A percentile compares a stretch with the other conserved stretches of the same genome.
Evolutionary conservation across 2,113 vertebrate genomes (phyloP).

Genomic region (Gavialis gangeticus): DNA sequence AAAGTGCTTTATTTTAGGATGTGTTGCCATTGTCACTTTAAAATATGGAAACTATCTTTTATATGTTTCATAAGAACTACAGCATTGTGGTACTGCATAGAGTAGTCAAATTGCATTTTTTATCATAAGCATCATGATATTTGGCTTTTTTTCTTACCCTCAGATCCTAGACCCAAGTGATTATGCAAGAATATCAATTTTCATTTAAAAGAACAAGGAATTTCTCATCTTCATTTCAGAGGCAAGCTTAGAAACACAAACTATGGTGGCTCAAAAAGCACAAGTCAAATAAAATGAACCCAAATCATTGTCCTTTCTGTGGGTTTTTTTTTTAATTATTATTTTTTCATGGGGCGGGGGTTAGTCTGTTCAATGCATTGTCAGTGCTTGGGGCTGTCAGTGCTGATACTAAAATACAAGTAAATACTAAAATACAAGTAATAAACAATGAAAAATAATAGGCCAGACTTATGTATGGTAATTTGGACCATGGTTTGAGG

Average conservation of each 20-base stretch:
- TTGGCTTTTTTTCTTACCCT: background rate
- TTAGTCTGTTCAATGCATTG: background rate
- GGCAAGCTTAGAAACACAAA: background rate
- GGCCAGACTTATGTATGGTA: background rate
- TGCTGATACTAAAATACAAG: background rate
- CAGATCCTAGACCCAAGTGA: accelerated
- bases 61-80: accelerated
- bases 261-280: background rate
- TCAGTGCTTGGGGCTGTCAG: background rate
- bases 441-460: background rate
- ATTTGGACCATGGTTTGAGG: background rate
- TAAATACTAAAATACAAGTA: background rate
- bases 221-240: background rate
- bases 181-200: background rate
- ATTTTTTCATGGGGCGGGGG: background rate
- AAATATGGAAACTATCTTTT: background rate
- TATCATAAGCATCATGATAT: background rate
- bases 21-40: background rate
- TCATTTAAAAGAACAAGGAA: background rate
- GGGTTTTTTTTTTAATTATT: accelerated
- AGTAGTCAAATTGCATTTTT: background rate
- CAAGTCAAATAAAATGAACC: background rate
- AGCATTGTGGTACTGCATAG: background rate
- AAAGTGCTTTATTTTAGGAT: background rate
- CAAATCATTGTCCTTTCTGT: background rate